Conservation (phyloP, 2,797 vertebrate species). For the Tachyglossus aculeatus region DNA sequence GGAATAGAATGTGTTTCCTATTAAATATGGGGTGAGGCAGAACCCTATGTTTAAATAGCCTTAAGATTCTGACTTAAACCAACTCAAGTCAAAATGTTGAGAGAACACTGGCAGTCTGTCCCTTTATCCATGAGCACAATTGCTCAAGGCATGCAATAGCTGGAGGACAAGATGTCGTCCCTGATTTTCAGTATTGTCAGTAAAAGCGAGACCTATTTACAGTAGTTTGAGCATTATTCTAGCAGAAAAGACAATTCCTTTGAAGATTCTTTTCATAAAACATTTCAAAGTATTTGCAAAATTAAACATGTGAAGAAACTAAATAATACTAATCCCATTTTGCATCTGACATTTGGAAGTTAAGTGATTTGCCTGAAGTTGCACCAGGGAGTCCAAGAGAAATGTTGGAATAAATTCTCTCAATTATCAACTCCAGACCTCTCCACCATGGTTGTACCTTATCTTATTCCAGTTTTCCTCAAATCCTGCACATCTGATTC, state of each 20-base stretch:
- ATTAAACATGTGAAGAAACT: neutral
- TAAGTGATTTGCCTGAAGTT: conserved; percentile 38
- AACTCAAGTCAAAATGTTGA: conserved; percentile 30
- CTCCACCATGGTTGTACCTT: neutral
- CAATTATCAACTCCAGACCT: conserved; percentile 1
- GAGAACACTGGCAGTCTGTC: conserved; percentile 39
- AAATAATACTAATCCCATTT: conserved; percentile 37
- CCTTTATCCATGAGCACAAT: neutral
- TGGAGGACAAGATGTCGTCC: conserved; percentile 1
- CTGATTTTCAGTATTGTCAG: conserved; percentile 10
- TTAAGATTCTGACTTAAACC: conserved; percentile 34
- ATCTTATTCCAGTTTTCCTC: conserved; percentile 16
- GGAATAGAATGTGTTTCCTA: conserved; percentile 69
- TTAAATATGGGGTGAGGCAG: conserved; percentile 42
- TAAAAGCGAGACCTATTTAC: neutral
- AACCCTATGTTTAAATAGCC: conserved; percentile 51
- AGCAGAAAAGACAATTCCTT: conserved; percentile 3
- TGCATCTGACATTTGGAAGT: neutral
- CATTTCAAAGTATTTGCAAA: conserved; percentile 11
- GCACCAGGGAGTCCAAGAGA: conserved; percentile 29
- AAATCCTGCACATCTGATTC: conserved; percentile 20
- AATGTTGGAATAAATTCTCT: neutral
- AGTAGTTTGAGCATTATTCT: conserved; percentile 1
- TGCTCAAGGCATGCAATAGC: neutral
- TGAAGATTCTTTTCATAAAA: neutral